Evolutionary conservation across 2,113 vertebrate species (phyloP), one percentile per base, ranked within the genome.

Genomic region (Casuarius casuarius): DNA sequence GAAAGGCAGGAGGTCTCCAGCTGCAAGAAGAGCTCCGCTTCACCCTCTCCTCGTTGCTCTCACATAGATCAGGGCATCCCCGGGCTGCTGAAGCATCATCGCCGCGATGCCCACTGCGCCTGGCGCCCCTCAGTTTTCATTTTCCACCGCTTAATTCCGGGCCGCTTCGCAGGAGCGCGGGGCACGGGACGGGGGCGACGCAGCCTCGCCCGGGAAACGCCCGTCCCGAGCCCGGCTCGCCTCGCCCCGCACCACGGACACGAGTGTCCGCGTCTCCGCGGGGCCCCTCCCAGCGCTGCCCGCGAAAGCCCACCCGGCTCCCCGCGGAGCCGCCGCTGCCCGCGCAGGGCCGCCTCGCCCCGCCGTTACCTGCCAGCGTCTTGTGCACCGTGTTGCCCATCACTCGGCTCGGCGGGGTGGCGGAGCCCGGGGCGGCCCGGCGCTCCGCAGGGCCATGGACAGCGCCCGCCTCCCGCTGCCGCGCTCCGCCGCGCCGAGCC

Each of bases 321-420:
- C 46, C 46, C 26, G 33, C 73, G 31, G 42, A 2, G 10, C 35
- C 6, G 31, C 29, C 54, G 46, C 46, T 48, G 46, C 44, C 51
- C 15, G 61, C 28, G 22, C 46, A 20, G n/a, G 42, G 56, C 59
- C 38, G 61, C 21, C 12, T 20, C 9, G 4, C 52, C 29, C 9
- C 49, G 49, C 59, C n/a, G 65, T 84, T 95, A 97, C 97, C 97
- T 97, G 97, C 88, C 95, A 97, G 78, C 31, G 95, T 97, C 91
- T 97, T 97, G 96, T 97, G 96, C 95, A 84, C 97, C 71, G 97
- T 96, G 95, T 97, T 97, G 93, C 97, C 97, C 96, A 97, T 97
- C 75, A 56, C 96, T 94, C 79, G 73, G 75, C 79, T 87, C 63
- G 73, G 85, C 89, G 88, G 73, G 89, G 66, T 73, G 82, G 77